Evolutionary conservation across 2,113 vertebrate genomes (phyloP).

Genomic region (Rhagologus leucostigma): DNA sequence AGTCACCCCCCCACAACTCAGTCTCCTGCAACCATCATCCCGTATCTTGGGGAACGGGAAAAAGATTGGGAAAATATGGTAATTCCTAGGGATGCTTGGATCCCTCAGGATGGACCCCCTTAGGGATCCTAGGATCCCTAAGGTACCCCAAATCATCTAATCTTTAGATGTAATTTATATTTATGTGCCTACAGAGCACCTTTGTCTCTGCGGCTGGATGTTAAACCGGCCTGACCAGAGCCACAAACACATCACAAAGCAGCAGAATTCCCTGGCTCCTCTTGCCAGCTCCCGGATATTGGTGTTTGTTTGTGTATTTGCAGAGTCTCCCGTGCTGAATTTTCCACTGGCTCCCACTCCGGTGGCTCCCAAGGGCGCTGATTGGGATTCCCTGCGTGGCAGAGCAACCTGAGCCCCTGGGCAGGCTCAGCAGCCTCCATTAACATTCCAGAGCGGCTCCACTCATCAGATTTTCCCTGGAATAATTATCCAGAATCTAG

Average conservation of each 20-base stretch:
- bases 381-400: neutral
- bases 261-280: neutral
- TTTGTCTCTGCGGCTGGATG: neutral
- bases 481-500: neutral
- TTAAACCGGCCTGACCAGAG: neutral
- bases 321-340: neutral
- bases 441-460: neutral
- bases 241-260: neutral
- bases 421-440: neutral
- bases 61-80: neutral
- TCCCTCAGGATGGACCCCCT: neutral
- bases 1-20: neutral
- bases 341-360: neutral
- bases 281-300: neutral
- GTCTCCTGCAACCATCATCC: neutral
- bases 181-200: rapidly evolving
- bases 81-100: neutral
- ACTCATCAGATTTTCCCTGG: neutral
- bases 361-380: neutral
- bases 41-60: neutral
- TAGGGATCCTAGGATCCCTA: no score
- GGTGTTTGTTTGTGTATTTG: neutral
- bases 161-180: neutral
- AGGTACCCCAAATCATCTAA: neutral
- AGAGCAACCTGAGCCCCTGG: neutral